A percentile compares a stretch with the other conserved stretches of the same genome.
These are phyloP conservation scores for Trichosurus vulpecula DNA, from an alignment of 2,797 vertebrate species.

Conservation along the genomic window DNA sequence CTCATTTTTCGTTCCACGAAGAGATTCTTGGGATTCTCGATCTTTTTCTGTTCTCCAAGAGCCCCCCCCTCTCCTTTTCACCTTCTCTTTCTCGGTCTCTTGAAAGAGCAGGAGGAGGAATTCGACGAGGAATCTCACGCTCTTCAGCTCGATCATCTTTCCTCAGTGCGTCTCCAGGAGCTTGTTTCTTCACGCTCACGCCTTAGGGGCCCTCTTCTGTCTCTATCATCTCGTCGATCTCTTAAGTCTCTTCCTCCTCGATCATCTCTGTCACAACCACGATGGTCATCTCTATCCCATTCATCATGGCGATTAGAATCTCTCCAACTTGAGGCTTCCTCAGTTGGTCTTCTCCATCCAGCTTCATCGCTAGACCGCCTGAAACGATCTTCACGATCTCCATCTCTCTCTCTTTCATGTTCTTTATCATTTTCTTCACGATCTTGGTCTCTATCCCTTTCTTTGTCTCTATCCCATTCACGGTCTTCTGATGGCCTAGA, in stretches of 20 bases:
- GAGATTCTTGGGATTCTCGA: conserved; percentile 70
- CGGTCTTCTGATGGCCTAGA: conserved; percentile 82
- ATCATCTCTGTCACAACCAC: conserved; percentile 83
- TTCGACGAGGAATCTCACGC: conserved; percentile 79
- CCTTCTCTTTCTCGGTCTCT: conserved; percentile 86
- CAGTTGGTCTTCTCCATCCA: conserved; percentile 89
- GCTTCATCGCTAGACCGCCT: conserved; percentile 90
- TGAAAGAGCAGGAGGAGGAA: conserved; percentile 82
- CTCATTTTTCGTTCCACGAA: conserved; percentile 93
- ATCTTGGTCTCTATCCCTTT: conserved; percentile 82
- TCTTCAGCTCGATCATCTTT: conserved; percentile 89
- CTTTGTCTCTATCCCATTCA: conserved; percentile 87
- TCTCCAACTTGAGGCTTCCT: conserved; percentile 91
- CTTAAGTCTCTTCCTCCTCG: conserved; percentile 83
- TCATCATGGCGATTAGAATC: conserved; percentile 89
- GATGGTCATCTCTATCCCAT: conserved; percentile 83
- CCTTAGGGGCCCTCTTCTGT: conserved; percentile 83
- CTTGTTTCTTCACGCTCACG: conserved; percentile 89
- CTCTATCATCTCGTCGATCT: conserved; percentile 89
- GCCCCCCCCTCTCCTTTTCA: conserved; percentile 89
- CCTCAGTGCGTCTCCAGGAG: conserved; percentile 93
- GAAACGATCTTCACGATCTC: conserved; percentile 85
- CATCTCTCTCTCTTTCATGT: conserved; percentile 84
- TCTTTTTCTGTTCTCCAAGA: conserved; percentile 94
- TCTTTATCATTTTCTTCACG: conserved; percentile 84